phyloP scores from a whole-genome alignment of 1,140 invertebrate species.

The Drosophila burlai region DNA sequence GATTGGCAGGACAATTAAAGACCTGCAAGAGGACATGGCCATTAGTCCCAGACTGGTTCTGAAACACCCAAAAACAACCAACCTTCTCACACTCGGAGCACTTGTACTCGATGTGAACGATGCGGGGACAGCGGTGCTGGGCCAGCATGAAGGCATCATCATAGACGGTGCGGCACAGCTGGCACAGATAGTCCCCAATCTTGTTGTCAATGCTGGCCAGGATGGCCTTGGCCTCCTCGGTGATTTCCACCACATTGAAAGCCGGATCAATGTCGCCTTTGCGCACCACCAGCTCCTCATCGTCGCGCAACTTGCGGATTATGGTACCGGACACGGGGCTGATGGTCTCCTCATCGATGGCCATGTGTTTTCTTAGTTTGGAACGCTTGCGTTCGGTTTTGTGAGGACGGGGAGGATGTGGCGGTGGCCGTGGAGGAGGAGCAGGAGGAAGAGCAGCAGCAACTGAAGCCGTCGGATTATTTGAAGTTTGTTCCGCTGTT shows the following conservation, averaged over 20 bases:
- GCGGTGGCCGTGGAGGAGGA: background rate
- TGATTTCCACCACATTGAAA: constrained; percentile 98
- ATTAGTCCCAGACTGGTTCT: constrained; percentile 21
- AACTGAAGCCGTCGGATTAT: constrained; percentile 19
- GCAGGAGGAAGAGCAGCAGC: constrained; percentile 65
- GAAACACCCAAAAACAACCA: constrained; percentile 34
- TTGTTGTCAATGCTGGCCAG: constrained; percentile 98
- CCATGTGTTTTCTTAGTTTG: constrained; percentile 90
- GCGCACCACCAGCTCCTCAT: constrained; percentile 92
- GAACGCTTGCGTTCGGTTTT: constrained; percentile 86
- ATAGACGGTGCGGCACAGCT: constrained; percentile 96
- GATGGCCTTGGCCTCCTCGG: constrained; percentile 97
- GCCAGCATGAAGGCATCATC: constrained; percentile 98
- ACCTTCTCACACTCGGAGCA: constrained; percentile 99
- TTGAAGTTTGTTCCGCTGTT: constrained; percentile 5
- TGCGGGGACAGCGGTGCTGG: constrained; percentile 97
- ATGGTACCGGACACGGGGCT: constrained; percentile 99
- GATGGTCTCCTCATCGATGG: constrained; percentile 97
- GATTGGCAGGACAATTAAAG: constrained; percentile 99
- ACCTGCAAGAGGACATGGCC: constrained; percentile 85
- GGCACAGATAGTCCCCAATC: constrained; percentile 98
- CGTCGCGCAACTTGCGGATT: constrained; percentile 92
- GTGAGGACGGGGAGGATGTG: constrained; percentile 42
- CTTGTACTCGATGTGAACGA: constrained; percentile 98
- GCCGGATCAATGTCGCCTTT: constrained; percentile 98